Evolutionary conservation across 1,140 invertebrate genomes (phyloP), one percentile per base, ranked within the genome.

Genomic region (Ylistrum balloti): DNA sequence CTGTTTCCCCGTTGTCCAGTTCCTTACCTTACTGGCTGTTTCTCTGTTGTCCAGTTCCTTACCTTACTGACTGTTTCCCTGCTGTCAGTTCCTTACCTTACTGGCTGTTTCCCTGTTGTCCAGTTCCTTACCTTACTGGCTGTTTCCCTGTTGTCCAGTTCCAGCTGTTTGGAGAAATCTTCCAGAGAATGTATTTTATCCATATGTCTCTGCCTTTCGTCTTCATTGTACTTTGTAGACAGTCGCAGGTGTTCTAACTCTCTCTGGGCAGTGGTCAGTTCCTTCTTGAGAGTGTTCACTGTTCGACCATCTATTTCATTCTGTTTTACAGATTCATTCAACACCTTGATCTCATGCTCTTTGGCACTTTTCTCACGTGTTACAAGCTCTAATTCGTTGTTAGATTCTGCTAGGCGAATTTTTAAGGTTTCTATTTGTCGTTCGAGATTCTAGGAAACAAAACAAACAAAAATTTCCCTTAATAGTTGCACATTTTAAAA

Each of bases 71-170:
- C 35, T 38, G 13, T 38, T 38, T 38, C 5, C 35, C 13, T 38
- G 35, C 35, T 38, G 35, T 38, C 35, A 38, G 13, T 38, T 38
- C 5, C 35, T 38, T 38, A 38, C 35, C 35, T 38, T 38, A 38
- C 35, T 38, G 35, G 35, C 35, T 38, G 13, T 38, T 38, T 38
- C 5, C 35, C 13, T 38, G 35, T 38, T 5, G 35, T 38, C 35
- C 13, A 86, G 17, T 20, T 3, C 74, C 90, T 56, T 85, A 95
- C 94, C 93, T 95, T 95, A 28, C 91, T 92, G 15, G 94, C 93
- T 48, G 95, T 90, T 34, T 95, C 94, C 48, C 93, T 94, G 86
- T 95, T 95, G 87, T 95, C 95, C 33, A 93, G 41, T 88, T 95
- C 95, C 33, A 95, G 91, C 88, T 95, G 93, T 56, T 92, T 90